A percentile compares a stretch with the other conserved stretches of the same genome.
phyloP scores from a whole-genome alignment of 2,888 invertebrate species.

The Clepsis dumicolana region DNA sequence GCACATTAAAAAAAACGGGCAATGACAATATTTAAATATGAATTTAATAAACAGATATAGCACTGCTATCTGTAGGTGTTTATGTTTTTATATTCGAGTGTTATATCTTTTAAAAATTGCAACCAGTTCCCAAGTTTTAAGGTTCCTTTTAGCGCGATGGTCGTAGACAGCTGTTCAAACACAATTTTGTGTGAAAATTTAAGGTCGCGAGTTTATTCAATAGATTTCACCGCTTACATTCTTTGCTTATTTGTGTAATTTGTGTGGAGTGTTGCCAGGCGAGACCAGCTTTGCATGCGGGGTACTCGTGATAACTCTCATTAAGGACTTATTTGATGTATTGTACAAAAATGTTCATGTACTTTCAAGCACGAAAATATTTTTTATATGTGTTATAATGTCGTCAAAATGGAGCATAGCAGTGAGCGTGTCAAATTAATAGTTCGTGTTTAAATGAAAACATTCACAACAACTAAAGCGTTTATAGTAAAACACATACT shows the following conservation, averaged over 20 bases:
- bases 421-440: no score
- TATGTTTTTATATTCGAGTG: constrained; percentile 1
- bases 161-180: constrained; percentile 17
- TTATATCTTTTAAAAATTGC: not conserved
- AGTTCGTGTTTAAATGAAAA: no score
- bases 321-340: not conserved
- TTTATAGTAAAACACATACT: no score
- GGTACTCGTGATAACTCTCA: not conserved
- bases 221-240: constrained; percentile 21
- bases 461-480: no score
- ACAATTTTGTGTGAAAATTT: constrained; percentile 19
- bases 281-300: not conserved
- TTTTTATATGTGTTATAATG: no score
- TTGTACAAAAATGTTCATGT: no score
- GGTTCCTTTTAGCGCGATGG: constrained; percentile 4
- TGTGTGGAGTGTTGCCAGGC: constrained; percentile 2
- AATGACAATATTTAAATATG: not conserved
- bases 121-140: not conserved
- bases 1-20: not conserved
- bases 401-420: no score
- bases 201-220: constrained; percentile 22
- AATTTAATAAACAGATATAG: not conserved
- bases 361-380: no score
- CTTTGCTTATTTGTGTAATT: constrained; percentile 8
- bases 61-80: constrained; percentile 6